phyloP scores from a whole-genome alignment of 2,113 vertebrate genomes.

The Coracopsis vasa region DNA sequence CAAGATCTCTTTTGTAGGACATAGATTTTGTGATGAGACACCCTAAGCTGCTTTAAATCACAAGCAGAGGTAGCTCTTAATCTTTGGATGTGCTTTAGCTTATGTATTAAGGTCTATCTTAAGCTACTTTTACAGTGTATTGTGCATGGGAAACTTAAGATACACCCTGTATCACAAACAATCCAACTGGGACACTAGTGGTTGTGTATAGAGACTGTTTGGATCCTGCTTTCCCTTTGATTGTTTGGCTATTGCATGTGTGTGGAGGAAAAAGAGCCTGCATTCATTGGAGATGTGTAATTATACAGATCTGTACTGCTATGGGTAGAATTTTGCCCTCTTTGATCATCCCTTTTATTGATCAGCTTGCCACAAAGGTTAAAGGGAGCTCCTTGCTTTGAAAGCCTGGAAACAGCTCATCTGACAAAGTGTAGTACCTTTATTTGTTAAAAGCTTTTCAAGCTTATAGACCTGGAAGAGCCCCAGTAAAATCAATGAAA shows the following conservation, averaged over 20 bases:
- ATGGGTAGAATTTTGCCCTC: not conserved
- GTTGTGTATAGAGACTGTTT: not conserved
- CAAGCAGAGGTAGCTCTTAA: not conserved
- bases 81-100: not conserved
- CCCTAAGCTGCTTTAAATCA: slow-evolving; percentile 1
- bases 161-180: not conserved
- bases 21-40: slow-evolving; percentile 28
- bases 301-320: not conserved
- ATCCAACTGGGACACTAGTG: rapidly evolving
- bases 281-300: not conserved
- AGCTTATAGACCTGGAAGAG: slow-evolving; percentile 44
- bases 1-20: not conserved
- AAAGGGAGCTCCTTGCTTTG: slow-evolving; percentile 11
- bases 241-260: not conserved
- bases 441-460: slow-evolving; percentile 34
- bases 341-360: slow-evolving; percentile 21
- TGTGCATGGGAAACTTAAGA: not conserved
- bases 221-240: not conserved
- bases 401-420: slow-evolving; percentile 19
- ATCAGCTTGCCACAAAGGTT: slow-evolving; percentile 1
- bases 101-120: not conserved
- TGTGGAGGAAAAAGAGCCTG: not conserved
- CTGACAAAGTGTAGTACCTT: slow-evolving; percentile 25
- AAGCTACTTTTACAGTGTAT: not conserved
- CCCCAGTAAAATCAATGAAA: slow-evolving; percentile 50